Conservation (phyloP, 2,113 vertebrate species). For the Eidolon helvum region DNA sequence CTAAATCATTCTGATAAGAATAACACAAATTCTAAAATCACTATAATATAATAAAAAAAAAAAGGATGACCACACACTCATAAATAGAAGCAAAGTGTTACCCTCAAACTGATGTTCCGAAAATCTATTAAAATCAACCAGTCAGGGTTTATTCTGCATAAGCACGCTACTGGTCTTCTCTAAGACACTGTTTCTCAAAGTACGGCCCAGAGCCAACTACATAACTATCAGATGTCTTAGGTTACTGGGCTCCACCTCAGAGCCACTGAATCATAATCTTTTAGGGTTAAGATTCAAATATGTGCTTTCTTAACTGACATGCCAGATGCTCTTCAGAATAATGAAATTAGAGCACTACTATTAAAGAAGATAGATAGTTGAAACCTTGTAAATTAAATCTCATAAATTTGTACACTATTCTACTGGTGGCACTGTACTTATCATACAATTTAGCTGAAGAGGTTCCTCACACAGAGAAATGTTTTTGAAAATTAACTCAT, state of each 20-base stretch:
- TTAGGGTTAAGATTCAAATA: not conserved
- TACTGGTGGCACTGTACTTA: not conserved
- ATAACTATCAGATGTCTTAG: not conserved
- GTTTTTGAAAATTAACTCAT: slow-evolving; percentile 36
- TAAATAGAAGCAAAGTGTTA: not conserved
- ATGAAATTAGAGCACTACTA: not conserved
- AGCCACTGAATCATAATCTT: not conserved
- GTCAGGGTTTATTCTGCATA: not conserved
- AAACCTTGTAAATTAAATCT: not conserved
- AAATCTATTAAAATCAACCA: not conserved
- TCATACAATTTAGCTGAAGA: not conserved
- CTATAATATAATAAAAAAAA: slow-evolving; percentile 26
- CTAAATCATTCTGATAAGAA: not conserved
- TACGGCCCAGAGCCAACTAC: not conserved
- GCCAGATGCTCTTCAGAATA: not conserved
- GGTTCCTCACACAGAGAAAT: not conserved
- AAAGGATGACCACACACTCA: not conserved
- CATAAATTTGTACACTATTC: not conserved
- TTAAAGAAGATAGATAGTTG: not conserved
- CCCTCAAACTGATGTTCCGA: not conserved
- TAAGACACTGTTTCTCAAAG: not conserved
- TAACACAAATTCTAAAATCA: slow-evolving; percentile 39
- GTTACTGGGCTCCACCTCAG: not conserved
- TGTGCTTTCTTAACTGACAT: not conserved
- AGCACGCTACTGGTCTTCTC: not conserved